phyloP scores from a whole-genome alignment of 2,888 invertebrate genomes.

The Xanthia togata region DNA sequence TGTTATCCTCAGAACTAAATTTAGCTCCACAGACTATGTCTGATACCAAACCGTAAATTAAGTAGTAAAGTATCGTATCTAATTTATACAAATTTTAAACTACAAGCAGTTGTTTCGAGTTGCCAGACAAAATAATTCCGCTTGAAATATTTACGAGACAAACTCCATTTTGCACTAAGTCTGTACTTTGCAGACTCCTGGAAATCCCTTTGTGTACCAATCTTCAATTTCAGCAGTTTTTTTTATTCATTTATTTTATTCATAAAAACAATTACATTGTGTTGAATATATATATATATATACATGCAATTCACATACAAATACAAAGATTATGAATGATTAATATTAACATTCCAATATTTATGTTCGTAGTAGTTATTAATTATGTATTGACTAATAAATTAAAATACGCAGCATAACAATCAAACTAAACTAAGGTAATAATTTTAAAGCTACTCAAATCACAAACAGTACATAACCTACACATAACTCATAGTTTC shows the following conservation, averaged over 20 bases:
- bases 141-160: slow-evolving; percentile 63
- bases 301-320: too few relatives aligned
- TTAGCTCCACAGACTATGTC: slow-evolving; percentile 3
- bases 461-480: neutral
- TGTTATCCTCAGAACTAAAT: slow-evolving; percentile 16
- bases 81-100: slow-evolving; percentile 60
- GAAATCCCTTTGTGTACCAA: slow-evolving; percentile 37
- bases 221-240: slow-evolving; percentile 34
- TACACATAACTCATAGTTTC: neutral
- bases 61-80: slow-evolving; percentile 36
- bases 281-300: too few relatives aligned
- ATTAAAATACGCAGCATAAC: neutral
- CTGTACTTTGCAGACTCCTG: slow-evolving; percentile 38
- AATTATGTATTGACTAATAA: neutral
- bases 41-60: slow-evolving; percentile 42
- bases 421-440: neutral
- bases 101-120: slow-evolving; percentile 40
- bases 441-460: neutral
- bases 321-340: too few relatives aligned
- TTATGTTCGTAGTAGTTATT: slow-evolving; percentile 8
- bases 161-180: slow-evolving; percentile 46
- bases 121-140: slow-evolving; percentile 60
- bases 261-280: too few relatives aligned
- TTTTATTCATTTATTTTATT: too few relatives aligned
- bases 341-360: too few relatives aligned